Conservation (phyloP, 1,140 invertebrate genomes). For the Apolygus lucorum region DNA sequence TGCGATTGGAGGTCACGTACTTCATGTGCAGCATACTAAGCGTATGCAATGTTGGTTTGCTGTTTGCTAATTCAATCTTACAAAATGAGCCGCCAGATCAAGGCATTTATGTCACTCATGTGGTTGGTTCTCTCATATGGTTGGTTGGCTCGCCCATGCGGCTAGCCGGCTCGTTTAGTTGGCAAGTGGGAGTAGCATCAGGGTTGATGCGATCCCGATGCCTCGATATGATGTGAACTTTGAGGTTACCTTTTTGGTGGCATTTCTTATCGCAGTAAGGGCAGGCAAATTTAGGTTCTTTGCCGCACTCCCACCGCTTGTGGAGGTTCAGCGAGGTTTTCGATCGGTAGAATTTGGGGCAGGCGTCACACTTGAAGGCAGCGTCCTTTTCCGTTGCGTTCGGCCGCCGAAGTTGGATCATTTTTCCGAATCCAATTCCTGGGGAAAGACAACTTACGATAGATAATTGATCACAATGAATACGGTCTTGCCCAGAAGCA, state of each 20-base stretch:
- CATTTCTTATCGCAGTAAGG: constrained; percentile 44
- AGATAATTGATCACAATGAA: too few relatives aligned
- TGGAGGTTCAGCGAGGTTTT: constrained; percentile 46
- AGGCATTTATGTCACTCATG: background rate
- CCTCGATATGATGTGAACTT: constrained; percentile 42
- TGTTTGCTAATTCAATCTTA: too few relatives aligned
- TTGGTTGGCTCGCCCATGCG: too few relatives aligned
- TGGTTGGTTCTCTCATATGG: background rate
- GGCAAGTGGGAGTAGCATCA: too few relatives aligned
- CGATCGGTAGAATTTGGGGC: constrained; percentile 43
- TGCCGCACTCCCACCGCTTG: constrained; percentile 48
- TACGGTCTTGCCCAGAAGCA: too few relatives aligned
- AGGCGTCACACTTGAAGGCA: constrained; percentile 38
- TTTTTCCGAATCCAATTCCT: constrained; percentile 12
- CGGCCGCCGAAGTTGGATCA: constrained; percentile 22
- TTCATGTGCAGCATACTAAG: too few relatives aligned
- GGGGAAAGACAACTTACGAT: too few relatives aligned
- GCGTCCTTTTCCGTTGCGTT: constrained; percentile 24
- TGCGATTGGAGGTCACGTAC: too few relatives aligned
- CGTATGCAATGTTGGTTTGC: too few relatives aligned
- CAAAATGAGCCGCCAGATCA: too few relatives aligned
- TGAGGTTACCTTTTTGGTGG: constrained; percentile 45
- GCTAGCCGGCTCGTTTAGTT: too few relatives aligned
- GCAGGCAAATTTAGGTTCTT: constrained; percentile 46
- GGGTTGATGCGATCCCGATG: constrained; percentile 33